A percentile compares a stretch with the other conserved stretches of the same genome.
These are phyloP conservation scores for Crax fasciolata DNA, from an alignment of 2,797 vertebrate species.

Conservation along the genomic window DNA sequence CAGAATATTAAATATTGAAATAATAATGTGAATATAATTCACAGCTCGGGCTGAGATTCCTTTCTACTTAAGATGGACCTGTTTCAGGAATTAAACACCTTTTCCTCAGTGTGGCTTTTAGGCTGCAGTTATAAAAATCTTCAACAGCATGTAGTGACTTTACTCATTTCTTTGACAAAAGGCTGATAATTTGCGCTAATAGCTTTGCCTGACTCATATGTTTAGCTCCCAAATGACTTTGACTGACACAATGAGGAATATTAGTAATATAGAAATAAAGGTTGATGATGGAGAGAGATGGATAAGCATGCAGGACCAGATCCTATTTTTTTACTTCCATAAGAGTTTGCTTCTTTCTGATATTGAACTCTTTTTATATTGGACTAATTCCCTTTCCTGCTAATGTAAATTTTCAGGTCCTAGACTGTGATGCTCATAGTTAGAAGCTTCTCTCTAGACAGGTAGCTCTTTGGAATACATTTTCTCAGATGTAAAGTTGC, in stretches of 20 bases:
- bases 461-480: not conserved
- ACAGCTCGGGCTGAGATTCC: slow-evolving; percentile 1
- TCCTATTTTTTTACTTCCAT: not conserved
- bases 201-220: slow-evolving; percentile 42
- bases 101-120: slow-evolving; percentile 3
- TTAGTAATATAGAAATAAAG: not conserved
- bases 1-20: slow-evolving; percentile 1
- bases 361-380: not conserved
- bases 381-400: not conserved
- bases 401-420: not conserved
- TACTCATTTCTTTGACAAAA: slow-evolving; percentile 48
- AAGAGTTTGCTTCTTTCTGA: not conserved
- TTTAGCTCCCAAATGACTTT: slow-evolving; percentile 39
- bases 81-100: slow-evolving; percentile 19
- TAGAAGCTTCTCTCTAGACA: not conserved
- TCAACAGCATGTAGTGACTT: slow-evolving; percentile 53
- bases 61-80: not conserved
- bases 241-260: slow-evolving; percentile 19
- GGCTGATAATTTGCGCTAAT: slow-evolving; percentile 41
- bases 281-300: not conserved
- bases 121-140: slow-evolving; percentile 26
- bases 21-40: slow-evolving; percentile 5
- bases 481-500: not conserved
- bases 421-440: not conserved
- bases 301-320: slow-evolving; percentile 8